phyloP scores from a whole-genome alignment of 2,888 invertebrate species.

The Acleris cristana region DNA sequence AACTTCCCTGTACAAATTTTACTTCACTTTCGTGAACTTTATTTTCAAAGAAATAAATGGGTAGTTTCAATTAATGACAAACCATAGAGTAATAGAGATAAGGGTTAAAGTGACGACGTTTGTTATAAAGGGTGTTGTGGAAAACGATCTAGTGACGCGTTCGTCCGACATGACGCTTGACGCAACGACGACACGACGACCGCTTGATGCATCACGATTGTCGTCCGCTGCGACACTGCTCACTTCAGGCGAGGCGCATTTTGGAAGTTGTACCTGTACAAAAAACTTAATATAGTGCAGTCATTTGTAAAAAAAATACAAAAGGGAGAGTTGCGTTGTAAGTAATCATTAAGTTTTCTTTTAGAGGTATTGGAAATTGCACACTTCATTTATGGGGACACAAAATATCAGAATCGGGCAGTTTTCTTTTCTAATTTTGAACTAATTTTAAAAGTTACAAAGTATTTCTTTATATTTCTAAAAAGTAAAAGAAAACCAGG shows the following conservation, averaged over 20 bases:
- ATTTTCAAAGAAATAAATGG: slow-evolving; percentile 17
- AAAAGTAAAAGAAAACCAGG: too few species aligned
- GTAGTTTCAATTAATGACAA: slow-evolving; percentile 26
- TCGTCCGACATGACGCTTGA: slow-evolving; percentile 88
- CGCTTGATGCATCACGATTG: slow-evolving; percentile 70
- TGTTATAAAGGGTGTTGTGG: slow-evolving; percentile 53
- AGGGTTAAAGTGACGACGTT: slow-evolving; percentile 45
- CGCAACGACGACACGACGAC: slow-evolving; percentile 85
- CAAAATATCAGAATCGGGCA: too few species aligned
- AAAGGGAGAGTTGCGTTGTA: too few species aligned
- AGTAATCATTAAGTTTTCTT: too few species aligned
- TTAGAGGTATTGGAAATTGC: too few species aligned
- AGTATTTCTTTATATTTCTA: too few species aligned
- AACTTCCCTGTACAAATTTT: slow-evolving; percentile 43
- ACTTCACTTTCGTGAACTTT: slow-evolving; percentile 19
- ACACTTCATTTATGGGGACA: too few species aligned
- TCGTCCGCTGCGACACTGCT: slow-evolving; percentile 70
- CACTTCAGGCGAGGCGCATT: slow-evolving; percentile 82
- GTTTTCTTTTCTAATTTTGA: too few species aligned
- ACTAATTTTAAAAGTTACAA: too few species aligned
- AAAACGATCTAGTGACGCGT: slow-evolving; percentile 65
- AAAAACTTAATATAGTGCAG: slow-evolving; percentile 16
- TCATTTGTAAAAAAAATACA: too few species aligned
- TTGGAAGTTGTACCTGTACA: slow-evolving; percentile 62
- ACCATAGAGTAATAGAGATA: slow-evolving; percentile 35